phyloP scores from a whole-genome alignment of 2,888 invertebrate genomes.

The Cheilosia variabilis region DNA sequence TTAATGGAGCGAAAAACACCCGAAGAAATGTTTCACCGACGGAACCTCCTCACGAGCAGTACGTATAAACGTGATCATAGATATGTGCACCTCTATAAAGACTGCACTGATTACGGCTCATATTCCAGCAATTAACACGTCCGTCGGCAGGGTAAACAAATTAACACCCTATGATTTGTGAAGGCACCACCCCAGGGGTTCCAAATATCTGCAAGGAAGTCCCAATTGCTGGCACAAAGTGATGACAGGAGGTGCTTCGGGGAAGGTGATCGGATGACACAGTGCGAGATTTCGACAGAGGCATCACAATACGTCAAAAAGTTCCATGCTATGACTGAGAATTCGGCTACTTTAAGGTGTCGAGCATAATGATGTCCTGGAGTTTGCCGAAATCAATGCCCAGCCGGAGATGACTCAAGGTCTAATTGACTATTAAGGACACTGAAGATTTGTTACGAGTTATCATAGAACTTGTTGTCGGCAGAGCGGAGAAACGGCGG shows the following conservation, averaged over 20 bases:
- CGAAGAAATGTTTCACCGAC: slow-evolving; percentile 28
- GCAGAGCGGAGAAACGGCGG: slow-evolving; percentile 29
- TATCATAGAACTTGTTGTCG: slow-evolving; percentile 26
- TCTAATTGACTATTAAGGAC: slow-evolving; percentile 61
- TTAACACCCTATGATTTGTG: slow-evolving; percentile 52
- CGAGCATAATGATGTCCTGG: slow-evolving; percentile 76
- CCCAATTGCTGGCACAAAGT: slow-evolving; percentile 35
- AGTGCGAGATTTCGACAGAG: slow-evolving; percentile 39
- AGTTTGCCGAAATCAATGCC: slow-evolving; percentile 37
- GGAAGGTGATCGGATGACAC: slow-evolving; percentile 20
- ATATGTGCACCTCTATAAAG: neutral
- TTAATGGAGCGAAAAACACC: slow-evolving; percentile 65
- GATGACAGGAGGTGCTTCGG: slow-evolving; percentile 60
- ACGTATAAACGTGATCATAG: slow-evolving; percentile 13
- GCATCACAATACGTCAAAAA: slow-evolving; percentile 65
- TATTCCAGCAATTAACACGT: slow-evolving; percentile 66
- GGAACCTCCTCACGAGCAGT: neutral
- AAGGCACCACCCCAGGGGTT: slow-evolving; percentile 44
- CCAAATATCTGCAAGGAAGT: slow-evolving; percentile 55
- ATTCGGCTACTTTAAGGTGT: slow-evolving; percentile 79
- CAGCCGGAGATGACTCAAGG: slow-evolving; percentile 32
- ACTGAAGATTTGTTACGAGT: slow-evolving; percentile 14
- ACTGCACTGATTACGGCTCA: slow-evolving; percentile 45
- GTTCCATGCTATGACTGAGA: slow-evolving; percentile 76
- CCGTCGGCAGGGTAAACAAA: slow-evolving; percentile 37